These are phyloP conservation scores for Anticlea derivata DNA, from an alignment of 2,888 invertebrate genomes.

Conservation along the genomic window DNA sequence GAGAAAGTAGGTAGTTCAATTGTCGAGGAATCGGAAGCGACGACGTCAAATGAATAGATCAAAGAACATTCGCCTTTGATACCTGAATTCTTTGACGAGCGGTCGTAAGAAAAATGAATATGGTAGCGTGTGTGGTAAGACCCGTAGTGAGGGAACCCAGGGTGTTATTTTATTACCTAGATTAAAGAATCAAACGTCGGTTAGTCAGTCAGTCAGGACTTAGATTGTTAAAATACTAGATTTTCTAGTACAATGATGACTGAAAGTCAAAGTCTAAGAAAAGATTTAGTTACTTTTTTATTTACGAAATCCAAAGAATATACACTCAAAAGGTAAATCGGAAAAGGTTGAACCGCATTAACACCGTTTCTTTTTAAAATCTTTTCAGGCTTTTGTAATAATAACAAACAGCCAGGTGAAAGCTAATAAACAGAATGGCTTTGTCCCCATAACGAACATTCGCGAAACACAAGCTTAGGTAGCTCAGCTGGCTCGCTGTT, in stretches of 20 bases:
- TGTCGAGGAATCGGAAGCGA: conserved; percentile 42
- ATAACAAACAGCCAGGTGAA: conserved; percentile 60
- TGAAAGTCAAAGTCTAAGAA: too few relatives aligned
- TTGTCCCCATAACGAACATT: conserved; percentile 63
- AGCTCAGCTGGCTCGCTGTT: conserved; percentile 9
- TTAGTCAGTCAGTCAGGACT: too few relatives aligned
- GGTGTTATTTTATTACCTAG: too few relatives aligned
- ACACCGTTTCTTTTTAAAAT: conserved; percentile 43
- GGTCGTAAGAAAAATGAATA: conserved; percentile 44
- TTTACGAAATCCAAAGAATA: too few relatives aligned
- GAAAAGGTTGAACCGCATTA: conserved; percentile 13
- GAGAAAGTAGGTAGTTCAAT: conserved; percentile 23
- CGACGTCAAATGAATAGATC: conserved; percentile 46
- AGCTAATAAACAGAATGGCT: conserved; percentile 63
- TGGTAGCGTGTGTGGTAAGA: too few relatives aligned
- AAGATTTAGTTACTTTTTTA: too few relatives aligned
- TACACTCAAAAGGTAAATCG: conserved; percentile 6
- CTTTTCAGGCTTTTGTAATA: conserved; percentile 51
- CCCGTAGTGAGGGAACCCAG: too few relatives aligned
- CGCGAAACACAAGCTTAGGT: conserved; percentile 35
- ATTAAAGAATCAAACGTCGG: too few relatives aligned
- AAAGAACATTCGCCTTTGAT: conserved; percentile 46
- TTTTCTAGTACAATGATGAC: too few relatives aligned
- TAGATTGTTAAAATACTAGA: too few relatives aligned
- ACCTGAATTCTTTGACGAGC: conserved; percentile 40